Conservation (phyloP, 2,113 vertebrate genomes). For the Festucalex cinctus region DNA sequence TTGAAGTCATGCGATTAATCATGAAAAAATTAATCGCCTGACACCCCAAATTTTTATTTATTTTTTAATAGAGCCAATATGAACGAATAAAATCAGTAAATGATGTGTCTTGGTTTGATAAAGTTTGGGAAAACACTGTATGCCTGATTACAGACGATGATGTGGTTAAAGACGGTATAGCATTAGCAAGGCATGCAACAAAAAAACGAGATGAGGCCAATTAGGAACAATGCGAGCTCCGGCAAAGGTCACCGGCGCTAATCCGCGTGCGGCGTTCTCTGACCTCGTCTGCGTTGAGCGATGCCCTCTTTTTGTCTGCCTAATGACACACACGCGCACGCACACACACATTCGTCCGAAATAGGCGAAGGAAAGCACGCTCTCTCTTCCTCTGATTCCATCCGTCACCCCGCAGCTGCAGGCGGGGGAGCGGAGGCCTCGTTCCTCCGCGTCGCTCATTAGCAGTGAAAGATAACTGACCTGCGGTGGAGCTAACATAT, state of each 20-base stretch:
- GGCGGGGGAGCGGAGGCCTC: conserved; percentile 10
- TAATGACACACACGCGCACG: conserved; percentile 43
- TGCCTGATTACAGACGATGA: conserved; percentile 18
- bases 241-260: conserved; percentile 32
- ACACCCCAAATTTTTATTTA: too few species aligned
- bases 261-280: conserved; percentile 19
- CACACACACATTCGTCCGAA: conserved; percentile 25
- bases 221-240: conserved; percentile 30
- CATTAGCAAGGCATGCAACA: conserved; percentile 28
- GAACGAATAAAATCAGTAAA: too few species aligned
- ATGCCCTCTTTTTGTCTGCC: conserved; percentile 45
- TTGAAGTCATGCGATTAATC: too few species aligned
- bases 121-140: neutral
- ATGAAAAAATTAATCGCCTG: too few species aligned
- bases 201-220: conserved; percentile 42
- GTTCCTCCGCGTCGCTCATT: conserved; percentile 33
- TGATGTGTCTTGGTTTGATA: neutral
- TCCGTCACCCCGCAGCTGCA: conserved; percentile 22
- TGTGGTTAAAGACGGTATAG: conserved; percentile 29
- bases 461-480: conserved; percentile 35
- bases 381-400: conserved; percentile 13
- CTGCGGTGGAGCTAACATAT: conserved; percentile 32
- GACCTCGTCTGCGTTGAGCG: conserved; percentile 23
- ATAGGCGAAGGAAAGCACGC: conserved; percentile 33
- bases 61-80: too few species aligned